These are phyloP conservation scores for Notechis scutatus DNA, from an alignment of 2,113 vertebrate genomes.

Conservation along the genomic window DNA sequence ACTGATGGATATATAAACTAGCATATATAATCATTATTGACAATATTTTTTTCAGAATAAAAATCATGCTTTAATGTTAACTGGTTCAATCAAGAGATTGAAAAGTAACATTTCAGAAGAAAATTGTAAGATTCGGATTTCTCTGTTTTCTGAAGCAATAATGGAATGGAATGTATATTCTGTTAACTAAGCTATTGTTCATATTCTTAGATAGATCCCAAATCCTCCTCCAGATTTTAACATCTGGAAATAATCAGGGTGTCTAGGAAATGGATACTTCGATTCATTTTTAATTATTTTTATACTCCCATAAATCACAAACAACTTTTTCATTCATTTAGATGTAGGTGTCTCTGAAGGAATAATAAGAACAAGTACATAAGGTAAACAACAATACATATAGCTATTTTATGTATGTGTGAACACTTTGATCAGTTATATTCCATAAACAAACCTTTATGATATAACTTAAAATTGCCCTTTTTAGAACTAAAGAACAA, in stretches of 20 bases:
- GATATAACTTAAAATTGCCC: not conserved
- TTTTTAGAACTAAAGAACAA: not conserved
- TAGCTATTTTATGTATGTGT: not conserved
- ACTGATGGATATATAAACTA: constrained; percentile 28
- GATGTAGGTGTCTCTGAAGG: not conserved
- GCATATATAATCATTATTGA: constrained; percentile 27
- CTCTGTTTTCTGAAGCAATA: not conserved
- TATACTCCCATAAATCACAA: constrained; percentile 11
- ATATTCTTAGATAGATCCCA: not conserved
- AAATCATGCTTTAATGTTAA: constrained; percentile 1
- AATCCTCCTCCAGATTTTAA: constrained; percentile 5
- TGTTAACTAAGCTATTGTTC: constrained; percentile 21
- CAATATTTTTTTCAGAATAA: constrained; percentile 1
- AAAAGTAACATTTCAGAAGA: constrained; percentile 16
- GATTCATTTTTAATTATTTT: constrained; percentile 44
- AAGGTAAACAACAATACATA: not conserved
- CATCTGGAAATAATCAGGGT: constrained; percentile 62
- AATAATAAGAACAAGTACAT: not conserved
- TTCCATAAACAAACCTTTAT: not conserved
- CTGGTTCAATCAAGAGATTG: constrained; percentile 1
- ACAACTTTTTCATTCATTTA: not conserved
- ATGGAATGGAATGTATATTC: not conserved
- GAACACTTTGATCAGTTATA: not conserved
- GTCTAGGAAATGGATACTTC: constrained; percentile 44
- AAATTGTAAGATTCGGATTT: constrained; percentile 9